Evolutionary conservation across 2,113 vertebrate species (phyloP), one percentile per base, ranked within the genome.

Genomic region (Microcebus murinus): DNA sequence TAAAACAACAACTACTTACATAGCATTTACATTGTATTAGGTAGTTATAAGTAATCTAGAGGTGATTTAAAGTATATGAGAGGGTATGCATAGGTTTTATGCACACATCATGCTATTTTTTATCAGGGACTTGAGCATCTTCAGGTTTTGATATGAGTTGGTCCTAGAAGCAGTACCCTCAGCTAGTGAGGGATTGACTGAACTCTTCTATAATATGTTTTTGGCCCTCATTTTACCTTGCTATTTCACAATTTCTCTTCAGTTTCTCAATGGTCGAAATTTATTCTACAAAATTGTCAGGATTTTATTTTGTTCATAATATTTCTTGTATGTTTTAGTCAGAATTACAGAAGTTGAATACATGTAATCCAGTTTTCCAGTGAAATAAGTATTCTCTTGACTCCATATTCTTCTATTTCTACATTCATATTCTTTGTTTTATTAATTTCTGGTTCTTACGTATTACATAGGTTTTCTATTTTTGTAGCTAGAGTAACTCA

Each of bases 401-500:
- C 45, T 76, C 31, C 55, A 39, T 65, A 31, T 93, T 93, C 50
- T 86, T 93, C 50, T 86, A 3, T 84, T 95, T 95, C 21, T 2
- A 34, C 61, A 50, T 88, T 21, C 14, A 83, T 77, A 45, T 10
- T 70, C 15, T 89, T 42, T 88, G 23, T 85, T 88, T 92, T 88
- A 63, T 83, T 87, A 50, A 25, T 95, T 91, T 59, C 67, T 85
- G 15, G 31, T 84, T 86, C 29, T 95, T 76, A 36, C 18, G 18
- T 95, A 18, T 68, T 68, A 9, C 10, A 5, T 36, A 27, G 13
- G 6, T 83, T 80, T 89, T 45, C 61, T 96, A 6, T 83, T 73
- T 94, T 88, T 93, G 10, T 95, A 83, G 50, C 39, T 85, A 59
- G 63, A 17, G 17, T 95, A 93, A 74, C 50, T 96, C 39, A 65